Conservation (phyloP, 2,888 invertebrate genomes). For the Micropterix aruncella region DNA sequence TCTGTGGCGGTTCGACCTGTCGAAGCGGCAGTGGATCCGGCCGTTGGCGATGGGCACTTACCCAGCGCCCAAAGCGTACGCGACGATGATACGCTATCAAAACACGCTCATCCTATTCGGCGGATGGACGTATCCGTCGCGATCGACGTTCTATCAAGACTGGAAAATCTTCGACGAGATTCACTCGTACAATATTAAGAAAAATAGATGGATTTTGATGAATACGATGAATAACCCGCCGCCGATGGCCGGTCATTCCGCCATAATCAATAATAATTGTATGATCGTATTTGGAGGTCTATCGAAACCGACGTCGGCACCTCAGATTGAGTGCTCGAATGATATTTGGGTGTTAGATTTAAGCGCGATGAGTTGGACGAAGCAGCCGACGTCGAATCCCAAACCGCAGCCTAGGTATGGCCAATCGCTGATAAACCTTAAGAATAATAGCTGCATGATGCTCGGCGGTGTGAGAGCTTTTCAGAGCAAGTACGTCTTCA, state of each 20-base stretch:
- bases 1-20: conserved; percentile 86
- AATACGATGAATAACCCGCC: conserved; percentile 51
- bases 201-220: conserved; percentile 66
- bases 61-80: conserved; percentile 93
- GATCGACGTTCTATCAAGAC: conserved; percentile 71
- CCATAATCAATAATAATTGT: conserved; percentile 64
- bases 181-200: conserved; percentile 70
- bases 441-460: conserved; percentile 63
- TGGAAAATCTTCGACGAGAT: conserved; percentile 86
- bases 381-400: conserved; percentile 51
- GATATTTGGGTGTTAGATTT: conserved; percentile 85
- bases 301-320: conserved; percentile 34
- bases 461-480: conserved; percentile 83
- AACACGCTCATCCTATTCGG: conserved; percentile 81
- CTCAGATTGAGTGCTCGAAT: conserved; percentile 49
- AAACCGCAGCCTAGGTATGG: conserved; percentile 80
- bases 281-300: conserved; percentile 77
- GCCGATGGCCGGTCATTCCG: conserved; percentile 88
- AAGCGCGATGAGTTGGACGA: conserved; percentile 60
- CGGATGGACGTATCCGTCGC: conserved; percentile 88
- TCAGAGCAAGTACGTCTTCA: conserved; percentile 59
- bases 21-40: conserved; percentile 71
- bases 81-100: conserved; percentile 79
- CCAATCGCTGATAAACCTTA: conserved; percentile 78
- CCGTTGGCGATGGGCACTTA: conserved; percentile 73